Evolutionary conservation across 2,888 invertebrate species (phyloP).

Genomic region (Aspidapion aeneum): DNA sequence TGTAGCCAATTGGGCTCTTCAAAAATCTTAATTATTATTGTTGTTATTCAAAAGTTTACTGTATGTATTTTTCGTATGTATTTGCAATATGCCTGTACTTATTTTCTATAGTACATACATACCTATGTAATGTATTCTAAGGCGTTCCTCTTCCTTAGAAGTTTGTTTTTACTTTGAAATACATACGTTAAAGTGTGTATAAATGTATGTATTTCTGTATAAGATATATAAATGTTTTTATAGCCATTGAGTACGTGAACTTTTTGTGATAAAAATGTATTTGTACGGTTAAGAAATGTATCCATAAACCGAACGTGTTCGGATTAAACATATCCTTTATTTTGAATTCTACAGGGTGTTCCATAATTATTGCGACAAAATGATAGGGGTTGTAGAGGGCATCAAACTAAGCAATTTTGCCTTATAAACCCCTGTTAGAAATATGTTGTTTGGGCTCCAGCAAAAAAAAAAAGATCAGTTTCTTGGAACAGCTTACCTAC

Average conservation of each 20-base stretch:
- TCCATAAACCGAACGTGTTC: slow-evolving; percentile 1
- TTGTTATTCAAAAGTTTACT: slow-evolving; percentile 2
- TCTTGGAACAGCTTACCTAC: too few relatives aligned
- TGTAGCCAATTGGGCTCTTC: background rate
- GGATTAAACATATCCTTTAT: slow-evolving; percentile 4
- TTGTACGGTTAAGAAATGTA: slow-evolving; percentile 5
- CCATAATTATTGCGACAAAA: too few relatives aligned
- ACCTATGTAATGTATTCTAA: background rate
- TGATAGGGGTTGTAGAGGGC: too few relatives aligned
- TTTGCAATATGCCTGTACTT: slow-evolving; percentile 3
- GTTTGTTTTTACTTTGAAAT: slow-evolving; percentile 3
- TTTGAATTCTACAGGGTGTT: slow-evolving; percentile 9
- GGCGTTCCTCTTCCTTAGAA: slow-evolving; percentile 1
- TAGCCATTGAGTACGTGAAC: slow-evolving; percentile 3
- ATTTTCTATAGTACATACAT: background rate
- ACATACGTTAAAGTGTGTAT: background rate
- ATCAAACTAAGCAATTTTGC: too few relatives aligned
- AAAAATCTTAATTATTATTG: background rate
- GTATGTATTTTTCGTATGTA: background rate
- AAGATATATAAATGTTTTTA: slow-evolving; percentile 4
- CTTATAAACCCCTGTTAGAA: too few relatives aligned
- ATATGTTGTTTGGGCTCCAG: too few relatives aligned
- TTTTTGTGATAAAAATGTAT: slow-evolving; percentile 5
- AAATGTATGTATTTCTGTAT: background rate
- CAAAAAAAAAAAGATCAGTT: too few relatives aligned